These are phyloP conservation scores for Anolis carolinensis DNA, from an alignment of 2,113 vertebrate genomes.

Conservation along the genomic window DNA sequence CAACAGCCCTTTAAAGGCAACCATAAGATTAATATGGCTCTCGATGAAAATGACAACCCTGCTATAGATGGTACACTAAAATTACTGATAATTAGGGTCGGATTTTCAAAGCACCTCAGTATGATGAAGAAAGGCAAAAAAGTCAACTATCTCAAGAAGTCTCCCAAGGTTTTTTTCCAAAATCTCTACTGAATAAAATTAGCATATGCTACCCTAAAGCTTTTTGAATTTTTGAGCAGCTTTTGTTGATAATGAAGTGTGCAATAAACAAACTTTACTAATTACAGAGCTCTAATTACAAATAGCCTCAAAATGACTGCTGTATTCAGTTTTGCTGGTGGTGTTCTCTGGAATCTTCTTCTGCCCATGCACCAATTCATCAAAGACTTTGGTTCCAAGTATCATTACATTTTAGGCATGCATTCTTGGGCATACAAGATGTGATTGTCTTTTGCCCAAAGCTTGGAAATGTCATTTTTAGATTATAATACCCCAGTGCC, in stretches of 20 bases:
- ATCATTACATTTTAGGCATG: not conserved
- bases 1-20: too few species aligned
- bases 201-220: not conserved
- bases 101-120: not conserved
- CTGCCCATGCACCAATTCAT: not conserved
- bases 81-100: not conserved
- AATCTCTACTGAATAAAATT: not conserved
- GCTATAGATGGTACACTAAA: not conserved
- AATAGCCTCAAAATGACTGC: not conserved
- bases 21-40: too few species aligned
- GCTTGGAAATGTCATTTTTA: too few species aligned
- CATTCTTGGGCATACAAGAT: not conserved
- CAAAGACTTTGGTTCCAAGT: not conserved
- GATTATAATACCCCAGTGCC: too few species aligned
- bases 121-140: not conserved
- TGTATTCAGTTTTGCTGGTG: not conserved
- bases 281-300: not conserved
- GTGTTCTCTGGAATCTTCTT: not conserved
- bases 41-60: too few species aligned
- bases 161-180: not conserved
- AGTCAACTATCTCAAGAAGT: not conserved
- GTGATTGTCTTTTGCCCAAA: too few species aligned
- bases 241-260: not conserved
- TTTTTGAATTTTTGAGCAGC: not conserved
- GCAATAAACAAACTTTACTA: not conserved